Base-by-base conservation (phyloP, 2,797 vertebrate genomes). In the Pteropus rufus region DNA sequence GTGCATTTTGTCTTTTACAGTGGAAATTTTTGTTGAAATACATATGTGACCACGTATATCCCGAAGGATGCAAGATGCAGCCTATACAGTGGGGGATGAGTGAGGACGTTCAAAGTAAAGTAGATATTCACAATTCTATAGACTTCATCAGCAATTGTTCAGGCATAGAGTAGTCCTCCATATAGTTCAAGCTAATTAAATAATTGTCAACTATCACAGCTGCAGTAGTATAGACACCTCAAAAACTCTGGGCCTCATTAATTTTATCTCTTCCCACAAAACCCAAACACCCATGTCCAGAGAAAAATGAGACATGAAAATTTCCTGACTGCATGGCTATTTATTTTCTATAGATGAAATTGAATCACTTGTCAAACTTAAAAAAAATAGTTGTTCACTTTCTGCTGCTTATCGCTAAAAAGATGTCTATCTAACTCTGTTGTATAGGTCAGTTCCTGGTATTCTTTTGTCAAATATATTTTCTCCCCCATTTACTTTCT, bases 311-410 rank as follows among this genome's bases (percentile, higher is more conserved):
- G 34, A 89, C 75, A 44, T 75, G 29, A 94, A 82, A 60, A 26
- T 34, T 92, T 84, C 49, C 76, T 87, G 49, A 82, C 56, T n/a
- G 3, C 19, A 16, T 93, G 46, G 19, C 39, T 89, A 44, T 75
- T 93, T 94, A 73, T 96, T 97, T 97, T 95, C 97, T 91, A 29
- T 91, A 97, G 85, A 97, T 91, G 97, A 98, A 98, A 97, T 87
- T 94, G 95, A 98, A 98, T 98, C 97, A 97, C 97, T 98, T 97
- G 96, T 98, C 97, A 97, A 97, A 96, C 65, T 97, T 98, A 65
- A 77, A 52, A 70, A 76, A 93, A 72, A 44, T 9, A 81, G 23
- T 96, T 98, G 93, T 97, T 98, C 97, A 96, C 97, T 97, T 97
- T 98, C 98, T 97, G 79, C 93, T 60, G 94, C 97, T 98, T 96